Conservation (phyloP, 2,797 vertebrate species). For the Peromyscus eremicus region DNA sequence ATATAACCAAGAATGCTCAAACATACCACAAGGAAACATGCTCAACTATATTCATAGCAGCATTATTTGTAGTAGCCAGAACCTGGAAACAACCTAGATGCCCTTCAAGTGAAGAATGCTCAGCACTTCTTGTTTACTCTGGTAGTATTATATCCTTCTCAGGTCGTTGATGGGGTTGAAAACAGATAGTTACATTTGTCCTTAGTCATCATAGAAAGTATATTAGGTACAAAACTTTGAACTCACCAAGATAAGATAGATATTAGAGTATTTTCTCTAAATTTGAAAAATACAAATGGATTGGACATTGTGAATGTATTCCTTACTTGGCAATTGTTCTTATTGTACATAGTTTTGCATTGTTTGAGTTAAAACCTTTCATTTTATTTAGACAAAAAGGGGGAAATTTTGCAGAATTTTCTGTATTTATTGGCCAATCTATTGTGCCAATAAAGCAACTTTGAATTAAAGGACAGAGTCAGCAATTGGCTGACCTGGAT, state of each 20-base stretch:
- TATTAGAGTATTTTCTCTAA: background rate
- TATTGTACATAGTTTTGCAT: background rate
- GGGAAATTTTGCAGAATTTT: background rate
- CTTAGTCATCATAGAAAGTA: too few species aligned
- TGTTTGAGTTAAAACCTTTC: background rate
- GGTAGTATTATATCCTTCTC: too few species aligned
- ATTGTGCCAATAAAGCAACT: background rate
- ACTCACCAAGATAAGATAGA: background rate
- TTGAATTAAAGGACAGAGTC: background rate
- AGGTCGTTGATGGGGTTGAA: too few species aligned
- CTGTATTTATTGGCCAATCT: background rate
- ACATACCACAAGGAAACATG: too few species aligned
- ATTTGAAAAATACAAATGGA: background rate
- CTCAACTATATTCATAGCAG: too few species aligned
- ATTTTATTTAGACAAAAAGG: background rate
- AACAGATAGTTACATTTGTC: too few species aligned
- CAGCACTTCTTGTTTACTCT: too few species aligned
- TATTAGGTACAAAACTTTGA: background rate
- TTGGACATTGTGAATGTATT: background rate
- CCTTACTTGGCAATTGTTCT: background rate
- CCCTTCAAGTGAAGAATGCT: too few species aligned
- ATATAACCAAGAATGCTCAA: too few species aligned
- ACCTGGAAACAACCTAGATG: too few species aligned
- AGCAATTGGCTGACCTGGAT: background rate
- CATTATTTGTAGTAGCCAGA: too few species aligned